Evolutionary conservation across 2,888 invertebrate genomes (phyloP).

Genomic region (Aleiodes alternator): DNA sequence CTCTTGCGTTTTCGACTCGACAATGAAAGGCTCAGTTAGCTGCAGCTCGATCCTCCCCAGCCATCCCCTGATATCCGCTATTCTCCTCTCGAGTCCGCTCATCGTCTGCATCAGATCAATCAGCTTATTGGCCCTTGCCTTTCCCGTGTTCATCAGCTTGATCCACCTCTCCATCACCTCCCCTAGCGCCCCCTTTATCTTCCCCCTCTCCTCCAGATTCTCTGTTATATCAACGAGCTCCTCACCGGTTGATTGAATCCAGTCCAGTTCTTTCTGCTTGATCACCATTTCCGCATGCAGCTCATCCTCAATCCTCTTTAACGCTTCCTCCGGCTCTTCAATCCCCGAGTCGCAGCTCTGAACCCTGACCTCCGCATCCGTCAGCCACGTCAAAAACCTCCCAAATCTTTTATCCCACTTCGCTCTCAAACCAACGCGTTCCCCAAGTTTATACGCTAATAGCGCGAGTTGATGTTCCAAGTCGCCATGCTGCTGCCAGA

Average conservation of each 20-base stretch:
- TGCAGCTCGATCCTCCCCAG: conserved; percentile 84
- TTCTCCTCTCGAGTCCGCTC: conserved; percentile 82
- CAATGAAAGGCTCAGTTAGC: conserved; percentile 81
- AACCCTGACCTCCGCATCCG: conserved; percentile 79
- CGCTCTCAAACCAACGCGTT: conserved; percentile 83
- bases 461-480: conserved; percentile 86
- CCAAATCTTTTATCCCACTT: conserved; percentile 83
- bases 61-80: conserved; percentile 84
- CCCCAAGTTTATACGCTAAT: conserved; percentile 84
- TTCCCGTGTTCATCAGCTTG: conserved; percentile 80
- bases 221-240: conserved; percentile 82
- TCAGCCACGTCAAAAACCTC: conserved; percentile 84
- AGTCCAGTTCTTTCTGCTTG: conserved; percentile 86
- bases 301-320: conserved; percentile 84
- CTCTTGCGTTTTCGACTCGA: conserved; percentile 82
- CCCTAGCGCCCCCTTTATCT: conserved; percentile 78
- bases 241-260: conserved; percentile 84
- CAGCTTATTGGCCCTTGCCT: conserved; percentile 83
- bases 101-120: conserved; percentile 85
- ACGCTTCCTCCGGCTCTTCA: conserved; percentile 84
- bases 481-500: conserved; percentile 88
- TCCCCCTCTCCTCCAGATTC: conserved; percentile 77
- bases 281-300: conserved; percentile 85
- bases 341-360: conserved; percentile 74
- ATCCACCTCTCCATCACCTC: conserved; percentile 84